Evolutionary conservation across 2,888 invertebrate species (phyloP), one percentile per base, ranked within the genome.

Genomic region (Microctonus hyperodae): DNA sequence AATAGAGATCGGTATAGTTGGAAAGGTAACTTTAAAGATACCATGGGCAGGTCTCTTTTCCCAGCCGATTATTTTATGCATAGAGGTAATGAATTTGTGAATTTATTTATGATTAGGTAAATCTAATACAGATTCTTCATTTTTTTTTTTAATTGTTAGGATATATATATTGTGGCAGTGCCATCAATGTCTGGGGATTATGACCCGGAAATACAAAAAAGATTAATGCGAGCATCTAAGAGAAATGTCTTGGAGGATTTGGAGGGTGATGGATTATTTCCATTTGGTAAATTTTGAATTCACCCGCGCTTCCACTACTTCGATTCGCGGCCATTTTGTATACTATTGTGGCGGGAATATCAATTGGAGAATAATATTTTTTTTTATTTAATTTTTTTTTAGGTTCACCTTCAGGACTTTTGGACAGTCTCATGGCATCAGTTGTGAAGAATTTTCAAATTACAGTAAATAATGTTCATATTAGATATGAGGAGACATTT

Each of bases 381-480:
- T 60, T 22, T 28, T 22, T 33, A 11, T 44, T 5, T n/a, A n/a
- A n/a, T 35, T 37, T 60, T 16, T 1, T 64, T 31, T 57, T 67
- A 81, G 89, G 89, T 70, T 89, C 89, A 0, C 89, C 90, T 3
- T 87, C 87, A 74, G 88, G 88, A 58, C 91, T 93, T 80, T 88
- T 92, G 70, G 92, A 92, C 81, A 90, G 90, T 78, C 81, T 94
- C 59, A 86, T 91, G 71, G 90, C 92, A 22, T 92, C 92, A 33
- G 89, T 94, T 16, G 88, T 93, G 73, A 93, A 93, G 81, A 93
- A 92, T 80, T 86, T 95, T 55, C 93, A 94, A 86, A 89, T 94
- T 67, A 91, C 90, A 68, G 87, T 94, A 28, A 88, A 90, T 69
- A 92, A 93, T 81, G 88, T 95, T 55, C 94, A 95, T 83, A 87